phyloP scores from a whole-genome alignment of 2,888 invertebrate species.

The Andrena dorsata region DNA sequence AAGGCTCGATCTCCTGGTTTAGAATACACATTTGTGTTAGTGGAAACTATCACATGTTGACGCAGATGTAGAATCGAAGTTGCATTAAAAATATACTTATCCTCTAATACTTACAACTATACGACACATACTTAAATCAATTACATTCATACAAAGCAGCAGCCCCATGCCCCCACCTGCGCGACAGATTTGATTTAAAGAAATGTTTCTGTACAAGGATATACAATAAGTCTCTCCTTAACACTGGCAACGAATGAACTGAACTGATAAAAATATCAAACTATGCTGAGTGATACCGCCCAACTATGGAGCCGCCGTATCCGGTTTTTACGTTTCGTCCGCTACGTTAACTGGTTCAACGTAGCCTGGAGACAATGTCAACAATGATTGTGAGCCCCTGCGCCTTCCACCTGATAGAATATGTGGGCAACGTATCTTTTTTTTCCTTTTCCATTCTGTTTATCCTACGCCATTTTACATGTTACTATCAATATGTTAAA shows the following conservation, averaged over 20 bases:
- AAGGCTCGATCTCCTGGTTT: conserved; percentile 75
- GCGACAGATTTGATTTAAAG: conserved; percentile 71
- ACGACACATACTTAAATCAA: conserved; percentile 71
- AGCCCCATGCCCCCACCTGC: conserved; percentile 76
- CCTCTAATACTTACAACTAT: conserved; percentile 75
- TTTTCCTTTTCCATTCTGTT: conserved; percentile 60
- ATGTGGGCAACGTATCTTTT: conserved; percentile 68
- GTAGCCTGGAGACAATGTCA: conserved; percentile 75
- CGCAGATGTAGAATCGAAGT: conserved; percentile 70
- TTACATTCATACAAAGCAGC: conserved; percentile 75
- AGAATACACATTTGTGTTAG: conserved; percentile 61
- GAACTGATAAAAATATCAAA: conserved; percentile 75
- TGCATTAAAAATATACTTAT: conserved; percentile 73
- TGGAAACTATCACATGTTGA: conserved; percentile 72
- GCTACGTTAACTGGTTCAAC: conserved; percentile 66
- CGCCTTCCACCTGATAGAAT: conserved; percentile 72
- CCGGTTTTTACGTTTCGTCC: conserved; percentile 58
- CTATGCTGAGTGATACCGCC: conserved; percentile 60
- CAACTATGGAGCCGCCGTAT: conserved; percentile 67
- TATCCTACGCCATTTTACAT: conserved; percentile 85
- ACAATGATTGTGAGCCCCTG: conserved; percentile 79
- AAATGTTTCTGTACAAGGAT: conserved; percentile 75
- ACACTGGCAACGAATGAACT: conserved; percentile 79
- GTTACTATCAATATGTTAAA: conserved; percentile 85
- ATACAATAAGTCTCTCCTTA: conserved; percentile 70